These are phyloP conservation scores for Agonopterix heracliana DNA, from an alignment of 2,888 invertebrate genomes.

Conservation along the genomic window DNA sequence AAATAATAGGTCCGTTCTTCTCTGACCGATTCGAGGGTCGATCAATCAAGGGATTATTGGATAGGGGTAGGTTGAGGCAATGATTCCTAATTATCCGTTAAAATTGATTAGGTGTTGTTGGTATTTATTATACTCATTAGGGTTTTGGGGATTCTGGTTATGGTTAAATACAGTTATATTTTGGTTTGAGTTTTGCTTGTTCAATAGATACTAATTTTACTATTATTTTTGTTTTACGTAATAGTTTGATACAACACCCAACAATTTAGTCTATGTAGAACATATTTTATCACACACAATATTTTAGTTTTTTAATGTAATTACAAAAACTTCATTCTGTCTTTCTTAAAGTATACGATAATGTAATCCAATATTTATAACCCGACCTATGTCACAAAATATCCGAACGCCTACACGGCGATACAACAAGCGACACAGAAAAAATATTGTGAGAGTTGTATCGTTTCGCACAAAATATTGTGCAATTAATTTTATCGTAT, in stretches of 20 bases:
- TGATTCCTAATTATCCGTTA: conserved; percentile 13
- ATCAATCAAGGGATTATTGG: conserved; percentile 20
- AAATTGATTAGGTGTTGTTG: conserved; percentile 12
- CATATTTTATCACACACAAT: too few species aligned
- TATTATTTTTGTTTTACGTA: neutral
- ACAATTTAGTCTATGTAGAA: too few species aligned
- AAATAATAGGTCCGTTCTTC: conserved; percentile 20
- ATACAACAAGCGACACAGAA: too few species aligned
- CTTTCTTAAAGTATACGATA: neutral
- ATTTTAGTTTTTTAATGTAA: neutral
- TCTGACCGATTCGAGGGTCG: conserved; percentile 19
- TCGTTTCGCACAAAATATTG: conserved; percentile 4
- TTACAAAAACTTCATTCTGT: neutral
- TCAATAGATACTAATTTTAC: too few species aligned
- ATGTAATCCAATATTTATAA: too few species aligned
- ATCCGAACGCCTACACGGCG: too few species aligned
- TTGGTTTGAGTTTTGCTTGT: neutral
- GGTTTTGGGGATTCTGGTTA: neutral
- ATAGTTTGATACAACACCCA: neutral
- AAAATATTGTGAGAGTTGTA: too few species aligned
- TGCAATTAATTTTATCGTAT: conserved; percentile 17
- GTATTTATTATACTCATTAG: neutral
- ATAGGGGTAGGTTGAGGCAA: conserved; percentile 12
- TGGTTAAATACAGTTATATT: neutral
- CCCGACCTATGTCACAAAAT: too few species aligned